Evolutionary conservation across 64 coral and sea anemone genomes (phyloP), one percentile per base, ranked within the genome.

Genomic region (Pocillopora verrucosa): DNA sequence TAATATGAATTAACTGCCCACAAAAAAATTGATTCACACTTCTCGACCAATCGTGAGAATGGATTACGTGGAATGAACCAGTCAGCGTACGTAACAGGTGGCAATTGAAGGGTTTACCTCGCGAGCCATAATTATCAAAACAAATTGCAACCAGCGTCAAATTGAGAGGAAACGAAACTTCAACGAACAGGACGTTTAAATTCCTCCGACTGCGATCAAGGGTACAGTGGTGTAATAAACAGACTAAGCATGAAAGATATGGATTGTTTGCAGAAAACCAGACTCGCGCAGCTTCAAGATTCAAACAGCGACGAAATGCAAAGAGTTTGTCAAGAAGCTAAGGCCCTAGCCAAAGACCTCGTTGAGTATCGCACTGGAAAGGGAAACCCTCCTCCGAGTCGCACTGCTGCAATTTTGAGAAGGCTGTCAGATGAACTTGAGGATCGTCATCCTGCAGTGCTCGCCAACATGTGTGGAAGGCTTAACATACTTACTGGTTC

Each of bases 371-470:
- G 92, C n/a, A 87, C 78, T 36, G 95, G 95, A 62, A 93, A 87
- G 68, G 61, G 74, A 15, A 84, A 58, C 13, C 60, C 56, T 17
- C 87, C 91, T 30, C 82, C 83, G 0, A 93, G 69, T 59, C 34
- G 86, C 56, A 93, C 91, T 7, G 95, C 95, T 36, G 61, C 69
- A 77, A 97, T 94, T 79, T 91, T 97, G 36, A 76, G 95, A 19
- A 72, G 91, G 87, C 88, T 97, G 81, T 86, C 90, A 14, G 95
- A 97, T 22, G 95, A 93, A 22, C 57, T 97, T 17, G 95, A 97
- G 77, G 83, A 89, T 13, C 82, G 92, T 19, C 95, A 97, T n/a
- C 73, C 87, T 0, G n/a, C 13, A 34, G 80, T 97, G 7, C 84
- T 97, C 0, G 56, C 80, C 16, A 96, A 93, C 36, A 97, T 97